Conservation (phyloP, 2,113 vertebrate species). For the Sphyrna mokarran region DNA sequence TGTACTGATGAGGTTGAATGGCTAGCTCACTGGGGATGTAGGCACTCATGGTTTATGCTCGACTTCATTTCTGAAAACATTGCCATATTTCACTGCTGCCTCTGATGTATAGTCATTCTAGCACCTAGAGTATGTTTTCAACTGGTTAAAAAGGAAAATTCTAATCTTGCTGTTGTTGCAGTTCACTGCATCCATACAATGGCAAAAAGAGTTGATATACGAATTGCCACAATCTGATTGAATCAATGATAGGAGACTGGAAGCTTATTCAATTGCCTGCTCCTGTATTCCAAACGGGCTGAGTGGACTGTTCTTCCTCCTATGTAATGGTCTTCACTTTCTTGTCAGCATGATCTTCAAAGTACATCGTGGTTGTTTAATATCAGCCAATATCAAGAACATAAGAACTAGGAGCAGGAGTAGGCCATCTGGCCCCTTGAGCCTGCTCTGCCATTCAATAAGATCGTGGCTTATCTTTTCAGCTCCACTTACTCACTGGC, state of each 20-base stretch:
- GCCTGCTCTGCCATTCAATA: too few species aligned
- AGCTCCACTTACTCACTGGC: too few species aligned
- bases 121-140: neutral
- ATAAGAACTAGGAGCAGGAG: too few species aligned
- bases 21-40: neutral
- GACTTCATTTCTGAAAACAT: neutral
- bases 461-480: too few species aligned
- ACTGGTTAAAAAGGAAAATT: slow-evolving; percentile 10
- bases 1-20: slow-evolving; percentile 3
- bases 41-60: neutral
- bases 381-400: neutral
- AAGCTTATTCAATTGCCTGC: neutral
- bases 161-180: neutral
- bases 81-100: neutral
- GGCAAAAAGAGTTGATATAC: neutral
- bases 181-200: neutral
- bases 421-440: too few species aligned
- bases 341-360: neutral
- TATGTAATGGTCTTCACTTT: neutral
- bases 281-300: neutral
- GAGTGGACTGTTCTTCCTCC: neutral
- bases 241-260: neutral
- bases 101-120: neutral
- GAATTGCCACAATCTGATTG: neutral
- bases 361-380: neutral